Evolutionary conservation across 92 coral and sea anemone species (phyloP).

Genomic region (Galaxea fascicularis): DNA sequence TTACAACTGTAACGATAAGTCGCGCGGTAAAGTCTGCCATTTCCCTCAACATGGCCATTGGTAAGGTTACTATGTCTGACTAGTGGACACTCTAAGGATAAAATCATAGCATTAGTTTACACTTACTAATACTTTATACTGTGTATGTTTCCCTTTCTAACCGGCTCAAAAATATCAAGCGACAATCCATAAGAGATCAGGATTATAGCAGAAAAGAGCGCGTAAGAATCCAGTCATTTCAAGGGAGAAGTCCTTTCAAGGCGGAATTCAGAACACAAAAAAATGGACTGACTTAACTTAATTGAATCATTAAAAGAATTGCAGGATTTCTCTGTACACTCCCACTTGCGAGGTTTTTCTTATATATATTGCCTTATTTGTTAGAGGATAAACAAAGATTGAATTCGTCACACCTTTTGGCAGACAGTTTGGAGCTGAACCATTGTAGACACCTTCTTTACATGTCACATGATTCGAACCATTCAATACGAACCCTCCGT

Average conservation of each 20-base stretch:
- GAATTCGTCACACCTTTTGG: slow-evolving; percentile 25
- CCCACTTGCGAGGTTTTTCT: too few relatives aligned
- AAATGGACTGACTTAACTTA: too few relatives aligned
- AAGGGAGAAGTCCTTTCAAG: too few relatives aligned
- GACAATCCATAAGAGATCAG: too few relatives aligned
- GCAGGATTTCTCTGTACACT: too few relatives aligned
- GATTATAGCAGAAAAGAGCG: too few relatives aligned
- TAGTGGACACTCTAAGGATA: slow-evolving; percentile 19
- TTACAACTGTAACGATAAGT: slow-evolving; percentile 32
- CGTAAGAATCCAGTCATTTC: too few relatives aligned
- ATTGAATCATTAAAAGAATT: too few relatives aligned
- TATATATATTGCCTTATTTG: too few relatives aligned
- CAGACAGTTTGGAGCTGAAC: slow-evolving; percentile 41
- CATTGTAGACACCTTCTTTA: slow-evolving; percentile 44
- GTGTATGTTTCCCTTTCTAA: too few relatives aligned
- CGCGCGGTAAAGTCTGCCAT: slow-evolving; percentile 43
- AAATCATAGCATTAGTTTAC: not conserved
- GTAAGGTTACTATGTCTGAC: not conserved
- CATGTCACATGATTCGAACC: slow-evolving; percentile 52
- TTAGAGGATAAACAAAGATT: not conserved
- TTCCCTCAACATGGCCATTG: slow-evolving; percentile 37
- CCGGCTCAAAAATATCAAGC: too few relatives aligned
- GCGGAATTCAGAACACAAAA: too few relatives aligned
- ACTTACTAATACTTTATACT: not conserved
- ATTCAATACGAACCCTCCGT: slow-evolving; percentile 42